Evolutionary conservation across 2,113 vertebrate genomes (phyloP), one percentile per base, ranked within the genome.

Genomic region (Tenrec ecaudatus): DNA sequence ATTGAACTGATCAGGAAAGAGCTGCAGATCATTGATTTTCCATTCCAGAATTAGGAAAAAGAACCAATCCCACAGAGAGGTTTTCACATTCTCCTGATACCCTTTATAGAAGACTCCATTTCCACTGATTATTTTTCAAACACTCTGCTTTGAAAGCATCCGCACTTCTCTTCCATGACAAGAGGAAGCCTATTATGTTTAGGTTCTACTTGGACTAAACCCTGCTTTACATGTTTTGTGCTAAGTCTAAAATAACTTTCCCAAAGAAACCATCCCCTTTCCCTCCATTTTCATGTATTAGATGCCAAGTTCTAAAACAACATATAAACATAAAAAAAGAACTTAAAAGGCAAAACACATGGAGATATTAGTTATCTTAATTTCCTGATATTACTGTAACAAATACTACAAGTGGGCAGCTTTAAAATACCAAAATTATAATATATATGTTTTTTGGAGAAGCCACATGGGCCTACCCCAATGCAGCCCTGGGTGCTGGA

Each of bases 21-120:
- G 1, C 16, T 86, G 43, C 57, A 71, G 90, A 90, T 89, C 22
- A 84, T 16, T 66, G 22, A 8, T 76, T 88, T 82, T 86, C 64
- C 15, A 58, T 64, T 43, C 82, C 64, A 90, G 27, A 75, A 81
- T 92, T 77, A 62, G 40, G n/a, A 71, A 78, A 91, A 82, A 64
- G 3, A 62, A 15, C 33, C 77, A 89, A 0, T 82, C 31, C 40
- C 25, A 40, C 38, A 33, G 62, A 87, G 57, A 92, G n/a, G 4
- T 80, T 77, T 87, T 71, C 64, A 58, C 82, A 93, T 80, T 14
- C 31, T 84, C 19, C 16, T 2, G 43, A n/a, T 29, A 57, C 19
- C 75, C 12, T 79, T 85, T 19, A 31, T 20, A 27, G 78, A 71
- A n/a, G 43, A 80, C 36, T 77, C 23, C 57, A 47, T 69, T 27